Percentiles rank a stretch among this genome's conserved stretches.
Conservation (phyloP, 2,888 invertebrate species). For the Podabrus alpinus region DNA sequence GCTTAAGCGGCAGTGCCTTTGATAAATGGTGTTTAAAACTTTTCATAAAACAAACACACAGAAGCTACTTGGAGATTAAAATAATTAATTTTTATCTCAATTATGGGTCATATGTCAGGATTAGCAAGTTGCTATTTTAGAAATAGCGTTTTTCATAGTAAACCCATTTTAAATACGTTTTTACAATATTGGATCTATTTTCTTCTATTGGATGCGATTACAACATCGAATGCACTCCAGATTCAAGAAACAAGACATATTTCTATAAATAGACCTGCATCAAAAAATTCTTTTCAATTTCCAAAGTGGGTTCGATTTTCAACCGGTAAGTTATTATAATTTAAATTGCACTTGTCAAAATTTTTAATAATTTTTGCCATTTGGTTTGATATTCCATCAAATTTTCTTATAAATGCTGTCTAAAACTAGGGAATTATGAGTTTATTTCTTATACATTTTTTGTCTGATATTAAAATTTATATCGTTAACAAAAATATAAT, state of each 20-base stretch:
- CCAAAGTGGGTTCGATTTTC: conserved; percentile 43
- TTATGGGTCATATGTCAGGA: not conserved
- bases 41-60: not conserved
- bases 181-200: not conserved
- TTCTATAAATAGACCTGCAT: not conserved
- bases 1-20: not conserved
- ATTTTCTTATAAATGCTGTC: too few relatives aligned
- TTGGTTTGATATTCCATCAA: too few relatives aligned
- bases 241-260: not conserved
- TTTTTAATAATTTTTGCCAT: too few relatives aligned
- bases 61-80: not conserved
- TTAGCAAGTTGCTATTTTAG: not conserved
- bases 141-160: not conserved
- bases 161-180: not conserved
- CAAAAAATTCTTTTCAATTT: not conserved
- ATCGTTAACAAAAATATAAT: too few relatives aligned
- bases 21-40: not conserved
- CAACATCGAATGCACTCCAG: not conserved
- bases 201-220: not conserved
- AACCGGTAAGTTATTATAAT: conserved; percentile 35
- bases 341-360: too few relatives aligned
- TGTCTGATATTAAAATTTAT: too few relatives aligned
- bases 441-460: too few relatives aligned
- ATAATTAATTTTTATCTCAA: not conserved
- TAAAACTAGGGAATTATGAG: too few relatives aligned